These are phyloP conservation scores for Pammene fasciana DNA, from an alignment of 2,888 invertebrate species.

Conservation along the genomic window DNA sequence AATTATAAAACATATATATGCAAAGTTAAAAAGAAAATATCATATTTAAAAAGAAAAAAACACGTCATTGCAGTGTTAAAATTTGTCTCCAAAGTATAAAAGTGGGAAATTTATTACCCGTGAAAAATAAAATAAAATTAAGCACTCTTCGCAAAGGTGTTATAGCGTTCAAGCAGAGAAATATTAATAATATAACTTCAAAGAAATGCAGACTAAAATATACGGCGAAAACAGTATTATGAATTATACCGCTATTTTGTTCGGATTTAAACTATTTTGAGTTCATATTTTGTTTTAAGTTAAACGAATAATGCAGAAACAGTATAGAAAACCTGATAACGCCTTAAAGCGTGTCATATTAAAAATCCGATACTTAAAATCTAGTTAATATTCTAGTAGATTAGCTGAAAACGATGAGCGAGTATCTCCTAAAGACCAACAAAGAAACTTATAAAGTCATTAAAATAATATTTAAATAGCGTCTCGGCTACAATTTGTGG, in stretches of 20 bases:
- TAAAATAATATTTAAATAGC: slow-evolving; percentile 39
- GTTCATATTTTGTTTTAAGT: no score
- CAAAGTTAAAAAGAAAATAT: background rate
- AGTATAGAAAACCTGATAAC: no score
- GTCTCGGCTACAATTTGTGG: background rate
- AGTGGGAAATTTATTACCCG: slow-evolving; percentile 3
- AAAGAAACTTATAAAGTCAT: slow-evolving; percentile 26
- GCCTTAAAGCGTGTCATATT: no score
- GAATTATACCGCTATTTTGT: no score
- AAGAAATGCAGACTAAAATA: background rate
- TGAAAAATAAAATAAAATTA: slow-evolving; percentile 14
- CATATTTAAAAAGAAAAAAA: background rate
- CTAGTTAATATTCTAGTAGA: slow-evolving; percentile 9
- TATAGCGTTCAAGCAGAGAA: background rate
- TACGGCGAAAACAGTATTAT: background rate
- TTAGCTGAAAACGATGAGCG: slow-evolving; percentile 15
- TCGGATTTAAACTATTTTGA: no score
- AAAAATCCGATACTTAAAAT: background rate
- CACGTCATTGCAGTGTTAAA: background rate
- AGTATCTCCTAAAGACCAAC: slow-evolving; percentile 1
- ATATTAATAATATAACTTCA: background rate
- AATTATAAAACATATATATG: no score
- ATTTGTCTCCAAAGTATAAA: slow-evolving; percentile 10
- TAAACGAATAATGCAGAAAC: no score
- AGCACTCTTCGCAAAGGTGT: background rate